Conservation (phyloP, 1,140 invertebrate genomes). For the Sitobion miscanthi region DNA sequence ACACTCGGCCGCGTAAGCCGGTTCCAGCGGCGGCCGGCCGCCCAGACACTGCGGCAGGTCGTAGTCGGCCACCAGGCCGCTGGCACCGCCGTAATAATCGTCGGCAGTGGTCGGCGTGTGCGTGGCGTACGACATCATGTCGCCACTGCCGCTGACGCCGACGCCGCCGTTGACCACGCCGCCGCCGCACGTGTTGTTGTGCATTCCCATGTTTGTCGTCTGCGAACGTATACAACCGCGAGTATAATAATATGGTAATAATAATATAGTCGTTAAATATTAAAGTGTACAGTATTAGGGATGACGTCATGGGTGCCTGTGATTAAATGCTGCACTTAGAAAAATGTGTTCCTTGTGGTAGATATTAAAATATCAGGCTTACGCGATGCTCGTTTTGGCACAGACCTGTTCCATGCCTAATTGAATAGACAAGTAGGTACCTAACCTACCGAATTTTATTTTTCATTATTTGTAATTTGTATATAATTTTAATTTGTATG, state of each 20-base stretch:
- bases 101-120: neutral
- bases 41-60: constrained; percentile 29
- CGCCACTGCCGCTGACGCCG: neutral
- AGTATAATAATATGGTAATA: neutral
- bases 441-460: neutral
- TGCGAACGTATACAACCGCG: neutral
- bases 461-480: neutral
- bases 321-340: neutral
- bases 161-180: neutral
- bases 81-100: constrained; percentile 31
- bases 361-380: too few species aligned
- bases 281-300: too few species aligned
- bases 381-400: neutral
- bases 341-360: too few species aligned
- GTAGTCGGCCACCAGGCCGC: constrained; percentile 43
- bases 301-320: too few species aligned
- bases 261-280: neutral
- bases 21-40: neutral
- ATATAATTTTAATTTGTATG: neutral
- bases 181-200: constrained; percentile 46
- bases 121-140: constrained; percentile 25
- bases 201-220: constrained; percentile 51
- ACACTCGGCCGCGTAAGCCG: constrained; percentile 31
- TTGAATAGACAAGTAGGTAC: neutral
- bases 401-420: neutral